Conservation (phyloP, 2,888 invertebrate genomes). For the Drosophila merina region DNA sequence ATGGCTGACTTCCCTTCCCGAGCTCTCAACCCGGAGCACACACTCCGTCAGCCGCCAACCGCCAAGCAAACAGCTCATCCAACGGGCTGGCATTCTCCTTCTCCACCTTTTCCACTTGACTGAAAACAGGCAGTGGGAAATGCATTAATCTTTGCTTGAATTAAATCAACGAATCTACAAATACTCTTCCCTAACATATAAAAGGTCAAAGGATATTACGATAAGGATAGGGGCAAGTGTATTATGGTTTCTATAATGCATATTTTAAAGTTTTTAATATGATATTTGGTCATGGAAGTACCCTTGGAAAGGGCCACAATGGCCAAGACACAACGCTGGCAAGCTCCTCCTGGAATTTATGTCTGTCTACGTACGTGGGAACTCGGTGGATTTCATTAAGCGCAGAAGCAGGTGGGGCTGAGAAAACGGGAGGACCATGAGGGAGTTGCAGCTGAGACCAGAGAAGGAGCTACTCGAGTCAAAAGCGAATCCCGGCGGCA, state of each 20-base stretch:
- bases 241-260: no score
- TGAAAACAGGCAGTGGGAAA: constrained; percentile 46
- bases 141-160: constrained; percentile 43
- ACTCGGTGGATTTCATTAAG: constrained; percentile 61
- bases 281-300: not conserved
- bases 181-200: not conserved
- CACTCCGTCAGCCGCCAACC: constrained; percentile 7
- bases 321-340: not conserved
- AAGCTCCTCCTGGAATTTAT: constrained; percentile 12
- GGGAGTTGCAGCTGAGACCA: not conserved
- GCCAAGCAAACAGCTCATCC: constrained; percentile 23
- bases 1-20: constrained; percentile 42
- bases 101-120: constrained; percentile 22
- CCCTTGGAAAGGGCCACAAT: not conserved
- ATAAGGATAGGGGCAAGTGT: no score
- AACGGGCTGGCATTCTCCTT: constrained; percentile 16
- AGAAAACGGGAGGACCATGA: no score
- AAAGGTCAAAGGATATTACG: no score
- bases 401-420: constrained; percentile 5
- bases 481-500: constrained; percentile 32
- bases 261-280: no score
- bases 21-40: constrained; percentile 24
- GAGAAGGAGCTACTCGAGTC: constrained; percentile 51
- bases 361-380: constrained; percentile 1
- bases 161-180: not conserved